Evolutionary conservation across 2,888 invertebrate genomes (phyloP).

Genomic region (Eupithecia inturbata): DNA sequence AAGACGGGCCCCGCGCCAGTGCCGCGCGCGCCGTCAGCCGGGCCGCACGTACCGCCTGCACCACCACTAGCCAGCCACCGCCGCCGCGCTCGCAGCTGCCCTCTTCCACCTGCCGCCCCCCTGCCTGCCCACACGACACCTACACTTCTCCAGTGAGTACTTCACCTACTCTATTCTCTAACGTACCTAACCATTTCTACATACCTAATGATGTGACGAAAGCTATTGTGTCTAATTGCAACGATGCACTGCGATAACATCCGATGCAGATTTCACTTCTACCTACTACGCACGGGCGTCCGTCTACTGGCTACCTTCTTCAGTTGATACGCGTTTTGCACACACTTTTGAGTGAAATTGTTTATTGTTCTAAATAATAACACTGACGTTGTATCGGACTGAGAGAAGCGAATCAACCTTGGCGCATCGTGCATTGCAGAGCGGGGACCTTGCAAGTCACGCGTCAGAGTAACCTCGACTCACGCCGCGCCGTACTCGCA

Average conservation of each 20-base stretch:
- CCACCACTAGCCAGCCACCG: constrained; percentile 47
- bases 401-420: constrained; percentile 80
- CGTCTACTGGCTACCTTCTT: constrained; percentile 21
- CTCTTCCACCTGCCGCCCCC: constrained; percentile 49
- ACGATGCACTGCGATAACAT: constrained; percentile 66
- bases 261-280: constrained; percentile 77
- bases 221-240: constrained; percentile 67
- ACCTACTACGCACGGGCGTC: constrained; percentile 42
- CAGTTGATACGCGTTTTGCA: constrained; percentile 6
- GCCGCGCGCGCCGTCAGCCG: constrained; percentile 82
- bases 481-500: constrained; percentile 78
- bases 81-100: constrained; percentile 50
- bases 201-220: constrained; percentile 52
- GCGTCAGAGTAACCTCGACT: constrained; percentile 84
- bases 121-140: constrained; percentile 19
- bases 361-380: constrained; percentile 43
- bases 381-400: constrained; percentile 63
- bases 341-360: constrained; percentile 26
- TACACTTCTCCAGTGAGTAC: constrained; percentile 60
- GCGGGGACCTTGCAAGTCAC: constrained; percentile 84
- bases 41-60: constrained; percentile 71
- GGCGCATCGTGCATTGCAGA: constrained; percentile 85
- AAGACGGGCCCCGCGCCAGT: constrained; percentile 84
- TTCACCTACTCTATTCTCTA: constrained; percentile 43
- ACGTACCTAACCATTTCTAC: constrained; percentile 30